phyloP scores from a whole-genome alignment of 2,113 vertebrate genomes.

The Tetrax tetrax region DNA sequence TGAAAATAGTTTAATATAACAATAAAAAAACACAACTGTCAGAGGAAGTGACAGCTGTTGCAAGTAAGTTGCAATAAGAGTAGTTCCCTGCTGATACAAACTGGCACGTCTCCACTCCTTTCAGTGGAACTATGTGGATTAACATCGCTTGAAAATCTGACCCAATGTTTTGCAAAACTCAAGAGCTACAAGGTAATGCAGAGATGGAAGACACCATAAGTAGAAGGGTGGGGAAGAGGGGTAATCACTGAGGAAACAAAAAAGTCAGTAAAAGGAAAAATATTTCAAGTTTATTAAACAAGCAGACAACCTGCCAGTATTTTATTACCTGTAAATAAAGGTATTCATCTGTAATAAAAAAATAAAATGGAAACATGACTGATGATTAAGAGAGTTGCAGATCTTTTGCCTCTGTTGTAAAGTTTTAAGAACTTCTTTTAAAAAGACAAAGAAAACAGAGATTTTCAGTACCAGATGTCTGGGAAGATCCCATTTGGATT shows the following conservation, averaged over 20 bases:
- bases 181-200: background rate
- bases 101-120: constrained; percentile 16
- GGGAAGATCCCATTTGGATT: constrained; percentile 84
- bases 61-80: constrained; percentile 45
- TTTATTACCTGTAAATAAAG: constrained; percentile 9
- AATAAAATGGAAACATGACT: background rate
- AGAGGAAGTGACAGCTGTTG: constrained; percentile 53
- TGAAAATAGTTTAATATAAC: constrained; percentile 11
- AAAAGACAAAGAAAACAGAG: constrained; percentile 77
- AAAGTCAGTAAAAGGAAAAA: background rate
- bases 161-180: background rate
- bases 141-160: background rate
- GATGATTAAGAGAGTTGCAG: constrained; percentile 8
- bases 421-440: constrained; percentile 78
- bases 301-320: background rate
- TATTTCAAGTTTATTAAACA: background rate
- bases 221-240: background rate
- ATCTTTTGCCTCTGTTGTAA: constrained; percentile 64
- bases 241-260: background rate
- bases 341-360: background rate
- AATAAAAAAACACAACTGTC: constrained; percentile 16
- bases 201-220: background rate
- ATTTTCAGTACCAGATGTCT: constrained; percentile 84
- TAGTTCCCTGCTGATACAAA: constrained; percentile 55
- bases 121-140: constrained; percentile 4